These are phyloP conservation scores for Euspilapteryx auroguttella DNA, from an alignment of 2,888 invertebrate species.

Conservation along the genomic window DNA sequence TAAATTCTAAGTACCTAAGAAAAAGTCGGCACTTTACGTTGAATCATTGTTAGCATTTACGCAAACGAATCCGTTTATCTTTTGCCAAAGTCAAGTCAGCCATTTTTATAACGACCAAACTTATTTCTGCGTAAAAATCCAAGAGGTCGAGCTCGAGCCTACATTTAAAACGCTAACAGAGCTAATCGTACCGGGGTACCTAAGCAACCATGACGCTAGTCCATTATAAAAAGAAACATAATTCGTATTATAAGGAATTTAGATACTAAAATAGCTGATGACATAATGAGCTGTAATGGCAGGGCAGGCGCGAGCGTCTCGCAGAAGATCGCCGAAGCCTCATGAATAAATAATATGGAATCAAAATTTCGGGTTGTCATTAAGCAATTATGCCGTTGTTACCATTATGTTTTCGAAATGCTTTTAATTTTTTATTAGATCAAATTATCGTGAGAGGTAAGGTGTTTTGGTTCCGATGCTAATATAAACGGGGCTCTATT, in stretches of 20 bases:
- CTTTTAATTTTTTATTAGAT: slow-evolving; percentile 58
- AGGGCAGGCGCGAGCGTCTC: slow-evolving; percentile 31
- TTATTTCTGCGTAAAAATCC: too few species aligned
- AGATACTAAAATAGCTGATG: slow-evolving; percentile 53
- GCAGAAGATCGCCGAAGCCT: slow-evolving; percentile 34
- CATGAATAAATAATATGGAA: slow-evolving; percentile 55
- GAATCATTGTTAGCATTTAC: too few species aligned
- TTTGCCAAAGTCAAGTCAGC: too few species aligned
- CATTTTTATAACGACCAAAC: too few species aligned
- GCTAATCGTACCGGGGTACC: too few species aligned
- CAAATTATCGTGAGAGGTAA: slow-evolving; percentile 37
- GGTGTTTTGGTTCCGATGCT: slow-evolving; percentile 32
- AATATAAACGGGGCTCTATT: slow-evolving; percentile 32
- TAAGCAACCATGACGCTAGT: slow-evolving; percentile 33
- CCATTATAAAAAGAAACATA: slow-evolving; percentile 3
- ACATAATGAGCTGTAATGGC: slow-evolving; percentile 54
- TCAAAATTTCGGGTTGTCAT: slow-evolving; percentile 48
- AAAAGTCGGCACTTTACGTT: neutral
- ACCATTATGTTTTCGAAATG: slow-evolving; percentile 50
- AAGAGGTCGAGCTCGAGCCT: too few species aligned
- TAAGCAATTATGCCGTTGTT: slow-evolving; percentile 55
- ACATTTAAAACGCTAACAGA: too few species aligned
- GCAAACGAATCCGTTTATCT: too few species aligned
- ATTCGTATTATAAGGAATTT: slow-evolving; percentile 22
- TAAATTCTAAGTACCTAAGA: neutral